Base-by-base conservation (phyloP, 2,113 vertebrate species). In the Gopherus flavomarginatus region DNA sequence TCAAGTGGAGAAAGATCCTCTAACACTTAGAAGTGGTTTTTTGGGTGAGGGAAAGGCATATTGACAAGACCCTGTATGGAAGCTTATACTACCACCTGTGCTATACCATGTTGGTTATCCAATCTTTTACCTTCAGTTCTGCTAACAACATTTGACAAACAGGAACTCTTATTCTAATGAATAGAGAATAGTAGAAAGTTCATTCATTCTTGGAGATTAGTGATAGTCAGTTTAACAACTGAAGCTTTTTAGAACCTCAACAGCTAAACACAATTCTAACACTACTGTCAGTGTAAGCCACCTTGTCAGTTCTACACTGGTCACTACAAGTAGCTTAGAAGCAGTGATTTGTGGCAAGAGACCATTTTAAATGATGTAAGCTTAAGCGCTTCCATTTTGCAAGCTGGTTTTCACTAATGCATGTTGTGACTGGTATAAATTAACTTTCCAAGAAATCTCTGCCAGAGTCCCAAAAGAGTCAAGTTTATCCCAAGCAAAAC, bases 271-370 rank as follows among this genome's bases (percentile, higher is more conserved):
- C 29, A 69, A 35, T 72, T 69, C 65, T 22, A 72, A 38, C n/a
- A 22, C 65, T n/a, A 17, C 17, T 72, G 65, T 38, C 65, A 72
- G 19, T 8, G 2, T 35, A 38, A 72, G 65, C 35, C 65, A 72
- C 65, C 29, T 31, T n/a, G 16, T 87, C 72, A 22, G 75, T 44
- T 22, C 49, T 85, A 35, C 10, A 22, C 31, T 85, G 12, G 44
- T 56, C 2, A 16, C 19, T 44, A 75, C 10, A 31, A 69, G 21
- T 77, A 47, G 13, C 82, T 50, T 6, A 92, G 87, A 75, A 22
- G 0, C 3, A 38, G 49, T 0, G n/a, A n/a, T 22, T 2, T 72
- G 35, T 22, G 65, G 7, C 65, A 72, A 72, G n/a, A 22, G 9
- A 72, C 35, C 8, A 72, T 72, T 72, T 72, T 10, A 72, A 72